Evolutionary conservation across 1,140 invertebrate genomes (phyloP).

Genomic region (Drosophila repletoides): DNA sequence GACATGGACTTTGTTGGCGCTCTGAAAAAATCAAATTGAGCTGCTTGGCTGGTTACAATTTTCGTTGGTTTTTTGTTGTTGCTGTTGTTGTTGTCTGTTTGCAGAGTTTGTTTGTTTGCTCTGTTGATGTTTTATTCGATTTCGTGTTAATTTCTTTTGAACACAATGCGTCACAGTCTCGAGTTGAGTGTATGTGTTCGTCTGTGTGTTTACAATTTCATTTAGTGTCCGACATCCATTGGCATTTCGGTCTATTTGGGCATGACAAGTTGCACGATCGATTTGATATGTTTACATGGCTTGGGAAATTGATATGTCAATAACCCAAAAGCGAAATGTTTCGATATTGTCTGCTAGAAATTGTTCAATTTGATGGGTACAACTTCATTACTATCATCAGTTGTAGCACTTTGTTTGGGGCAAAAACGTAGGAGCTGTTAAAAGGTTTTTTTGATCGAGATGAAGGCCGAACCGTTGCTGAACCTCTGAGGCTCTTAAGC

Average conservation of each 20-base stretch:
- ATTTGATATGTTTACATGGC: constrained; percentile 69
- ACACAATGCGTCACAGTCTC: constrained; percentile 68
- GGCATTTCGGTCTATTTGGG: constrained; percentile 64
- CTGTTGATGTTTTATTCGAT: constrained; percentile 55
- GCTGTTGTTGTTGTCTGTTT: constrained; percentile 9
- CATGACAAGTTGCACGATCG: constrained; percentile 75
- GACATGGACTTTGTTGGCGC: constrained; percentile 38
- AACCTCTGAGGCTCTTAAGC: neutral
- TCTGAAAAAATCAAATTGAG: constrained; percentile 67
- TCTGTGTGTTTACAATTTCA: constrained; percentile 72
- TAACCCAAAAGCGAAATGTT: constrained; percentile 21
- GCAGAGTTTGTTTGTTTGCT: constrained; percentile 14
- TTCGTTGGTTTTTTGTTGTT: constrained; percentile 16
- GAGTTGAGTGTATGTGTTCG: constrained; percentile 22
- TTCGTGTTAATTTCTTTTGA: constrained; percentile 71
- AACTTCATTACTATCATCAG: constrained; percentile 31
- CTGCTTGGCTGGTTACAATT: constrained; percentile 38
- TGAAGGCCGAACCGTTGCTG: neutral
- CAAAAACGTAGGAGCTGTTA: neutral
- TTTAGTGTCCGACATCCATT: constrained; percentile 67
- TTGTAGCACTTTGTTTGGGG: constrained; percentile 1
- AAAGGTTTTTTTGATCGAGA: neutral
- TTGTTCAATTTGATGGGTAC: too few species aligned
- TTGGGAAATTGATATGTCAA: constrained; percentile 75
- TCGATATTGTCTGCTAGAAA: constrained; percentile 13